A percentile compares a stretch with the other conserved stretches of the same genome.
These are phyloP conservation scores for Pachyrhynchus sulphureomaculatus DNA, from an alignment of 1,140 invertebrate genomes.

Conservation along the genomic window DNA sequence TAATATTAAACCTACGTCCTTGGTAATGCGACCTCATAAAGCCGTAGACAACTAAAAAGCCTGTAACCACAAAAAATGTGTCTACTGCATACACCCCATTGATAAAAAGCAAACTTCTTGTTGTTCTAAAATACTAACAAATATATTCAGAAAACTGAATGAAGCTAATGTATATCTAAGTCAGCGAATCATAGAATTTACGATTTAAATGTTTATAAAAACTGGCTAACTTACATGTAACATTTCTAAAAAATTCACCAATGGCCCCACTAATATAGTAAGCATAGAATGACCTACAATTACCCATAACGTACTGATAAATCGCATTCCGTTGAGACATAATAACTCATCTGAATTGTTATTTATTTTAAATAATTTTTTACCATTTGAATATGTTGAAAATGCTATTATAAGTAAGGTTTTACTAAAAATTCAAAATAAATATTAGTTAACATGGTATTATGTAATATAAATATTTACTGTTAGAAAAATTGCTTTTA, in stretches of 20 bases:
- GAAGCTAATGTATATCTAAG: too few relatives aligned
- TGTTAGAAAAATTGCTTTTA: too few relatives aligned
- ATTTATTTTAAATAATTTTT: conserved; percentile 42
- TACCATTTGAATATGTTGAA: conserved; percentile 50
- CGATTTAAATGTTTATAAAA: not conserved
- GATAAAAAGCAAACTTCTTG: conserved; percentile 7
- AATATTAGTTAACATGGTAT: too few relatives aligned
- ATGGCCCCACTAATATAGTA: not conserved
- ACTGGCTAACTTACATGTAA: not conserved
- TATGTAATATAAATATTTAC: too few relatives aligned
- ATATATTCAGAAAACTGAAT: too few relatives aligned
- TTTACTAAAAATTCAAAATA: conserved; percentile 15
- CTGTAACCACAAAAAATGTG: conserved; percentile 59
- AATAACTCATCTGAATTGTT: conserved; percentile 44
- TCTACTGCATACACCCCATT: conserved; percentile 52
- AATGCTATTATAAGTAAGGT: conserved; percentile 38
- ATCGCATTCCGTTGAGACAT: conserved; percentile 59
- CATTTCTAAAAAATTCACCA: conserved; percentile 1
- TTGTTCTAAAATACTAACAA: not conserved
- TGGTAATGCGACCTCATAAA: conserved; percentile 55
- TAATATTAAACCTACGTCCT: conserved; percentile 29
- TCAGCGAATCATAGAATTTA: too few relatives aligned
- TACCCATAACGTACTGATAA: conserved; percentile 66
- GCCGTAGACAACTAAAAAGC: conserved; percentile 57
- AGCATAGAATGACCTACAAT: conserved; percentile 58